A percentile compares a stretch with the other conserved stretches of the same genome.
These are phyloP conservation scores for Brienomyrus longianalis DNA, from an alignment of 2,113 vertebrate species.

Conservation along the genomic window DNA sequence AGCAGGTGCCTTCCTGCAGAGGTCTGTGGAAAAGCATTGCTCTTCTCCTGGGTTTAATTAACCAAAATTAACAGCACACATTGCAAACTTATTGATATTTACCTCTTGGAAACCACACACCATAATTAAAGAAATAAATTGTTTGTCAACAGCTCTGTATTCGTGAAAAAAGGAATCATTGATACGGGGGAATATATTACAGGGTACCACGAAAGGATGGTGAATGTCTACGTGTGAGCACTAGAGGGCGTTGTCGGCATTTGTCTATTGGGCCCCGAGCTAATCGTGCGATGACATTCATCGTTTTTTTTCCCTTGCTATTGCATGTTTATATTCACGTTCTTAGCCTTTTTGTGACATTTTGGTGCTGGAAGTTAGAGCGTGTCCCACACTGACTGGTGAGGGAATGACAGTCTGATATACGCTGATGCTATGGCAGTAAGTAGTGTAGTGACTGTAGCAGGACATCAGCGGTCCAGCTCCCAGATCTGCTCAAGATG, in stretches of 20 bases:
- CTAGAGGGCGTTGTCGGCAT: conserved; percentile 51
- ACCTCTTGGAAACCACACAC: neutral
- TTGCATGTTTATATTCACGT: neutral
- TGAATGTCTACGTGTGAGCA: conserved; percentile 27
- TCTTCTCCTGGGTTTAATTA: neutral
- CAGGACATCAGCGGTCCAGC: neutral
- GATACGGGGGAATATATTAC: neutral
- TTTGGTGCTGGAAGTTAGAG: neutral
- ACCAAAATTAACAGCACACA: neutral
- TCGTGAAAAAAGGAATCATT: neutral
- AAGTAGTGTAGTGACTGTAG: neutral
- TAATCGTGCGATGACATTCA: neutral
- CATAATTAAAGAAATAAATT: neutral
- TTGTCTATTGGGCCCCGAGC: conserved; percentile 3
- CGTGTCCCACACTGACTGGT: neutral
- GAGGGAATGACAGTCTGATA: neutral
- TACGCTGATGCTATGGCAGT: neutral
- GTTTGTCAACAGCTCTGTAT: neutral
- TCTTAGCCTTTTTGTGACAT: neutral
- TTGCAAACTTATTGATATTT: neutral
- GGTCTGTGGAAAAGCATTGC: neutral
- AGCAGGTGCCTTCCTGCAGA: neutral
- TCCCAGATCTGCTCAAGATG: neutral
- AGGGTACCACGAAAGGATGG: neutral
- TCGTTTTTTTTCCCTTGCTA: neutral